These are phyloP conservation scores for Frankliniella fusca DNA, from an alignment of 2,888 invertebrate genomes.

Conservation along the genomic window DNA sequence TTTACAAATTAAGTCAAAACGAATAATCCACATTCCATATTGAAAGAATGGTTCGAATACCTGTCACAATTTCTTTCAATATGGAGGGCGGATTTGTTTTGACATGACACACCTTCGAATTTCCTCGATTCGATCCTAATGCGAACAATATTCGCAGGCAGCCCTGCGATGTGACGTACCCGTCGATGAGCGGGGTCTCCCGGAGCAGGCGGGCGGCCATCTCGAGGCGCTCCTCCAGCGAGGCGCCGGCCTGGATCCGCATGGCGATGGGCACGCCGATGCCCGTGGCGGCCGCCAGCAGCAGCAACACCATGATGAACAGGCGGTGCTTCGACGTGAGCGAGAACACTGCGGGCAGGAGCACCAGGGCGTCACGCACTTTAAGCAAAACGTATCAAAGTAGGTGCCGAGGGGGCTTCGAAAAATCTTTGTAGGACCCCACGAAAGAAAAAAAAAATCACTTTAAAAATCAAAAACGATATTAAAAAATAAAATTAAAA, in stretches of 20 bases:
- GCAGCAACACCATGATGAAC: slow-evolving; percentile 68
- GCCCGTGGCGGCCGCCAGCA: slow-evolving; percentile 73
- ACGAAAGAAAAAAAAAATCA: no score
- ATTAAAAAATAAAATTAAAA: no score
- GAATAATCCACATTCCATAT: no score
- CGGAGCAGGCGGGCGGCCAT: slow-evolving; percentile 68
- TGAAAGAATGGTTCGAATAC: no score
- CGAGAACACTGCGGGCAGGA: neutral
- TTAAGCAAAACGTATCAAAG: no score
- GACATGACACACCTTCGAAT: no score
- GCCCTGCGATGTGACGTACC: slow-evolving; percentile 48
- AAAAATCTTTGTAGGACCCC: no score
- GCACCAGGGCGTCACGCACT: neutral
- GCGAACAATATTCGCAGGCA: no score
- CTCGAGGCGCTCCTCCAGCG: slow-evolving; percentile 69
- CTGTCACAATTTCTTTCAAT: no score
- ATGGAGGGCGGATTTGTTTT: no score
- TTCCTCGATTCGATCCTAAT: no score
- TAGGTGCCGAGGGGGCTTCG: neutral
- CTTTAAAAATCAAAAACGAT: neutral
- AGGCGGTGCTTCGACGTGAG: slow-evolving; percentile 64
- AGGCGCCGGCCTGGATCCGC: slow-evolving; percentile 70
- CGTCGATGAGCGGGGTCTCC: slow-evolving; percentile 75
- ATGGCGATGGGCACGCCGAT: slow-evolving; percentile 75
- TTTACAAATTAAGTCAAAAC: no score